Conservation (phyloP, 2,797 vertebrate genomes). For the Adrianichthys oophorus region DNA sequence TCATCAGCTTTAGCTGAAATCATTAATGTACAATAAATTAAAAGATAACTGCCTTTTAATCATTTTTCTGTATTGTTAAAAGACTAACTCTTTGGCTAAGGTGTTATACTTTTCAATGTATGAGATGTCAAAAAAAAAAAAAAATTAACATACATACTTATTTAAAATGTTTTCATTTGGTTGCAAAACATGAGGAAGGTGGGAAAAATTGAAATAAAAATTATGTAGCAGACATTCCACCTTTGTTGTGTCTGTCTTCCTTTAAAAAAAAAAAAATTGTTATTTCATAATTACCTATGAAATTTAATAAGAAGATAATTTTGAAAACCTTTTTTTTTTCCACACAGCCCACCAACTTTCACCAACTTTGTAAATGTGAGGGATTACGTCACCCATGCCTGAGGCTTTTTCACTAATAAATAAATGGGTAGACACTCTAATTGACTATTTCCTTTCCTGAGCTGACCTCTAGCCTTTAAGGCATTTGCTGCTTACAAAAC, state of each 20-base stretch:
- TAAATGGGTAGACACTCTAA: slow-evolving; percentile 70
- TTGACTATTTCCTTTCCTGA: slow-evolving; percentile 70
- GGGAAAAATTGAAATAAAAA: too few relatives aligned
- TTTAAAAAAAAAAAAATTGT: background rate
- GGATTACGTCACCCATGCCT: slow-evolving; percentile 63
- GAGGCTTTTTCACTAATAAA: slow-evolving; percentile 66
- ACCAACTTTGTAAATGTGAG: slow-evolving; percentile 40
- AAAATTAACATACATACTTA: too few relatives aligned
- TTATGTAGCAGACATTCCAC: too few relatives aligned
- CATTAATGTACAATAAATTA: too few relatives aligned
- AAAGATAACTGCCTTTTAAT: too few relatives aligned
- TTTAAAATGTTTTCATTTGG: too few relatives aligned
- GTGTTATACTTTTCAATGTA: too few relatives aligned
- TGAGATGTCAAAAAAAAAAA: too few relatives aligned
- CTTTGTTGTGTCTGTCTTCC: background rate
- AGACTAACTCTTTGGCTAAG: too few relatives aligned
- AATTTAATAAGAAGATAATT: background rate
- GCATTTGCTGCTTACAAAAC: slow-evolving; percentile 41
- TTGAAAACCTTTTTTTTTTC: slow-evolving; percentile 9
- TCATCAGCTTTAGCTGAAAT: too few relatives aligned
- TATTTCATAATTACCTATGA: background rate
- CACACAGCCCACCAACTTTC: slow-evolving; percentile 49
- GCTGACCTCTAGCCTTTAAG: slow-evolving; percentile 52
- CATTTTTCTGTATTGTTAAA: too few relatives aligned
- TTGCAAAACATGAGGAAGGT: too few relatives aligned